These are phyloP conservation scores for Salvator merianae DNA, from an alignment of 2,113 vertebrate species.

Conservation along the genomic window DNA sequence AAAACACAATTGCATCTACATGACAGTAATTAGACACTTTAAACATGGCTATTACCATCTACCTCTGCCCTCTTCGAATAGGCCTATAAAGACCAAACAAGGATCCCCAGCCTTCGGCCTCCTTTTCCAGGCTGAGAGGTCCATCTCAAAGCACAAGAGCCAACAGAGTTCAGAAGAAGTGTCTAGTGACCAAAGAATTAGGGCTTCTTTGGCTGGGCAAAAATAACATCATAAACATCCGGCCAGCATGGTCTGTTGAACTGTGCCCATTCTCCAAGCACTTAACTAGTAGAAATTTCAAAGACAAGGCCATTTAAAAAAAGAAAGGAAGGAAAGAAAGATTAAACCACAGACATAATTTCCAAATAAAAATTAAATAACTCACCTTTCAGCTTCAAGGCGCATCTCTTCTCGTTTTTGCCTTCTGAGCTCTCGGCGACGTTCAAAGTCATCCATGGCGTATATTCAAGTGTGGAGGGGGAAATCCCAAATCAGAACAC, in stretches of 20 bases:
- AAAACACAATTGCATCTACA: not conserved
- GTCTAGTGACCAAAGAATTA: not conserved
- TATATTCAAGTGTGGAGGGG: slow-evolving; percentile 27
- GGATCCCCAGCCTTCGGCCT: rapidly evolving
- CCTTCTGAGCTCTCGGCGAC: slow-evolving; percentile 94
- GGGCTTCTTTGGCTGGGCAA: not conserved
- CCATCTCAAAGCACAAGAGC: not conserved
- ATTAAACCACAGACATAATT: not conserved
- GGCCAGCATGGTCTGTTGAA: not conserved
- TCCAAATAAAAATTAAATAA: not conserved
- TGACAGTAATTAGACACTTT: not conserved
- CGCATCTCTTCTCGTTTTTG: slow-evolving; percentile 99
- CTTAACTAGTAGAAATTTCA: slow-evolving; percentile 25
- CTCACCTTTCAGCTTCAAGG: slow-evolving; percentile 93
- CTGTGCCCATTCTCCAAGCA: not conserved
- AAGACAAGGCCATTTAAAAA: not conserved
- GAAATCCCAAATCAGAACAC: slow-evolving; percentile 53
- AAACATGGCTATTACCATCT: not conserved
- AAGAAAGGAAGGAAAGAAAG: not conserved
- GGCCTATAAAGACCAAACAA: slow-evolving; percentile 2
- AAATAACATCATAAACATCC: not conserved
- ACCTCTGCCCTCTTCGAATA: slow-evolving; percentile 6
- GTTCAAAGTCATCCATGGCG: slow-evolving; percentile 96
- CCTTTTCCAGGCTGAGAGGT: not conserved
- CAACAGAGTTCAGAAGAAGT: not conserved